A percentile compares a stretch with the other conserved stretches of the same genome.
phyloP scores from a whole-genome alignment of 2,797 vertebrate genomes.

The Alosa sapidissima region DNA sequence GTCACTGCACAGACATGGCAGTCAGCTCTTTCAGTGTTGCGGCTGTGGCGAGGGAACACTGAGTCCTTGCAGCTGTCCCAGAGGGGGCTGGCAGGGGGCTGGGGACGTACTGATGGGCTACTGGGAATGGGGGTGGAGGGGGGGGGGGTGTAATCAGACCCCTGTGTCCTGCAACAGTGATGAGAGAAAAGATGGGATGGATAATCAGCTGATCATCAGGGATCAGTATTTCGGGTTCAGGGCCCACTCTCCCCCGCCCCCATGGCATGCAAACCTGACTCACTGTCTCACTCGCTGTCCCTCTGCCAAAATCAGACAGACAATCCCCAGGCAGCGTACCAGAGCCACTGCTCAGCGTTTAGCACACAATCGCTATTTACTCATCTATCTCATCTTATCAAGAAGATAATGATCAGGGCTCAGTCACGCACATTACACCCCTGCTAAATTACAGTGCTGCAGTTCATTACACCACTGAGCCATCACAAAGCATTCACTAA shows the following conservation, averaged over 20 bases:
- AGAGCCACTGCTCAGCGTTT: background rate
- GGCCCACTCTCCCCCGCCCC: background rate
- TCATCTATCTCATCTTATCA: background rate
- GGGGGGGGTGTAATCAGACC: background rate
- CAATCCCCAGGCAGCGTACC: background rate
- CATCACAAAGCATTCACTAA: slow-evolving; percentile 29
- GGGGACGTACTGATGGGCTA: background rate
- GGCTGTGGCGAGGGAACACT: background rate
- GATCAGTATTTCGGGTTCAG: background rate
- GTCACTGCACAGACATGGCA: background rate
- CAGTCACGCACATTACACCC: background rate
- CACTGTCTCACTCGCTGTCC: background rate
- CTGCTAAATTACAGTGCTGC: background rate
- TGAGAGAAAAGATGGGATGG: background rate
- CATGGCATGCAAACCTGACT: background rate
- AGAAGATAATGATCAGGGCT: background rate
- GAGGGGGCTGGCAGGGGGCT: slow-evolving; percentile 4
- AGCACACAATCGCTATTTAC: background rate
- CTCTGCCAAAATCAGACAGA: background rate
- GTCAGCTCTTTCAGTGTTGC: slow-evolving; percentile 6
- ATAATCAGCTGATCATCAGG: background rate
- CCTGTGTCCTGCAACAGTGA: background rate
- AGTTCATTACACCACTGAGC: slow-evolving; percentile 12
- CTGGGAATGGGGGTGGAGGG: background rate
- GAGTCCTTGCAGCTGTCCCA: slow-evolving; percentile 14